Evolutionary conservation across 2,113 vertebrate species (phyloP), one percentile per base, ranked within the genome.

Genomic region (Indicator maculatus): DNA sequence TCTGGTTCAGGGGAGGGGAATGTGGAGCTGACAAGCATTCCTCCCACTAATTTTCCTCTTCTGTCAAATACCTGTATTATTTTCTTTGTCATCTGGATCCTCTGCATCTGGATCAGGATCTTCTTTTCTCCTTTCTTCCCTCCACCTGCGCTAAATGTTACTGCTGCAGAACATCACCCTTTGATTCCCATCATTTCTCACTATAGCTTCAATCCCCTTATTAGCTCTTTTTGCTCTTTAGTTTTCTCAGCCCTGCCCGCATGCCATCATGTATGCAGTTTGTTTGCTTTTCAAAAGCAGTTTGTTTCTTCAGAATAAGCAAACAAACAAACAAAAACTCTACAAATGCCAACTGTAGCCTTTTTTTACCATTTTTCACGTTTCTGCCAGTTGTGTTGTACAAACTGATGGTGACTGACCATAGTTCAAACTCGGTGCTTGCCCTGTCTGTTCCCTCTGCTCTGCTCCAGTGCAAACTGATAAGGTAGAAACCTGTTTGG

Each of bases 11-110:
- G 58, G 61, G 56, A 86, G 64, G 20, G 73, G 47, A 93, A 74
- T 44, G 44, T 83, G 44, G 80, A 94, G 80, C 73, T 96, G 92
- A 93, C 88, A 94, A 82, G 80, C 26, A 78, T 93, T 92, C 86
- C 88, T 94, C 90, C 95, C 86, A 93, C 95, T 92, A 60, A 92
- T 86, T 94, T 88, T 91, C 90, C 86, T 67, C 74, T 90, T 92
- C 95, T 92, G 88, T 96, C 95, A 94, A 93, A 88, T 93, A 93
- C 73, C 90, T 93, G 3, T 95, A 81, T 95, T 94, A 77, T 86
- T 96, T 91, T 93, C 91, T 95, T 95, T 96, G 96, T 96, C 64
- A 92, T 94, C 76, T 90, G 83, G 92, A 88, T 94, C 91, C 64
- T 89, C 75, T 93, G 69, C 64, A 93, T 89, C 83, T 80, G 85